Evolutionary conservation across 2,797 vertebrate genomes (phyloP).

Genomic region (Mormyrus proboscirostris): DNA sequence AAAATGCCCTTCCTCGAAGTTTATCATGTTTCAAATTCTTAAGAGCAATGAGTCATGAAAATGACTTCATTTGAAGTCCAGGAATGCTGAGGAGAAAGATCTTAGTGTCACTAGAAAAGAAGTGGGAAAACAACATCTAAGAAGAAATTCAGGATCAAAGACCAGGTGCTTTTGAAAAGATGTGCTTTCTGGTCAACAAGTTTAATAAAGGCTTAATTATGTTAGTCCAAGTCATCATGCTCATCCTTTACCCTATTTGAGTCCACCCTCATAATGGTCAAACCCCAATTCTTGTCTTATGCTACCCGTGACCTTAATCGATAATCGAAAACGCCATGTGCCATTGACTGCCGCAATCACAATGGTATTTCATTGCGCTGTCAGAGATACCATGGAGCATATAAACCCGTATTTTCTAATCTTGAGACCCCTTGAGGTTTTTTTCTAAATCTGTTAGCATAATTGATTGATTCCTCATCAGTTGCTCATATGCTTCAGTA

Average conservation of each 20-base stretch:
- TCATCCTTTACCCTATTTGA: background rate
- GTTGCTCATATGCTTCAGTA: background rate
- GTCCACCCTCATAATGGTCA: background rate
- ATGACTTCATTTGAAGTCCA: conserved; percentile 3
- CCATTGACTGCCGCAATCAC: background rate
- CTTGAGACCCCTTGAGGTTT: background rate
- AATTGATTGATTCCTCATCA: background rate
- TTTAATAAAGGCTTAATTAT: background rate
- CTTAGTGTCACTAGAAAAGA: background rate
- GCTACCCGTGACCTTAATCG: background rate
- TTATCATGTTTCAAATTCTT: conserved; percentile 20
- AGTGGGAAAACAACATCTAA: background rate
- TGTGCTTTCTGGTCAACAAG: background rate
- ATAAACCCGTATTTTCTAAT: background rate
- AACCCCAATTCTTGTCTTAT: background rate
- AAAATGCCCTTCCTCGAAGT: conserved; percentile 3
- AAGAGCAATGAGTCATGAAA: conserved; percentile 15
- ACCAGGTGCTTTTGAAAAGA: background rate
- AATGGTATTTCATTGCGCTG: background rate
- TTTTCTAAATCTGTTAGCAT: background rate
- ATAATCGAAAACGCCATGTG: background rate
- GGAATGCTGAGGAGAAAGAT: conserved; percentile 11
- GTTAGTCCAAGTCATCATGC: background rate
- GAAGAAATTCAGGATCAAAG: background rate
- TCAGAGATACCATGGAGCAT: background rate